Evolutionary conservation across 1,140 invertebrate species (phyloP).

Genomic region (Zaprionus vittiger): DNA sequence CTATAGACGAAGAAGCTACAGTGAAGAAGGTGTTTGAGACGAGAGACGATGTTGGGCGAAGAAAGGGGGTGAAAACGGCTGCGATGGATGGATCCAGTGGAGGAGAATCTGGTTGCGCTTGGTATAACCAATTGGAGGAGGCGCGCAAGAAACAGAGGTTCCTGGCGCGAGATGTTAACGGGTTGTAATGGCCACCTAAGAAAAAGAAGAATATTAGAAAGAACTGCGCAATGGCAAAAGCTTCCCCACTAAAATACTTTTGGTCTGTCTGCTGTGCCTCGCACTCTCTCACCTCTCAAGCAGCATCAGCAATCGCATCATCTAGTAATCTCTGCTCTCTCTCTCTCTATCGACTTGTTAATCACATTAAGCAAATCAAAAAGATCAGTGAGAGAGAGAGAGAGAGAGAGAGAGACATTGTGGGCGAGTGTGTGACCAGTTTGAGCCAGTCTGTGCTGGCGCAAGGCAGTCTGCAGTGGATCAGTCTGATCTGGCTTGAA

Average conservation of each 20-base stretch:
- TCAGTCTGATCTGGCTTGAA: slow-evolving; percentile 26
- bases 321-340: background rate
- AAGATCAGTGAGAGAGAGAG: background rate
- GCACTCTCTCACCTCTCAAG: background rate
- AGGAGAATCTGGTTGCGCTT: too few species aligned
- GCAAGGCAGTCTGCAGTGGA: slow-evolving; percentile 52
- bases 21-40: too few species aligned
- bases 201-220: background rate
- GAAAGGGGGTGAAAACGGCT: too few species aligned
- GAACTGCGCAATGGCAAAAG: background rate
- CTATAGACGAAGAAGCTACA: too few species aligned
- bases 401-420: background rate
- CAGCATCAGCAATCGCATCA: background rate
- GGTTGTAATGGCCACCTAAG: too few species aligned
- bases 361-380: background rate
- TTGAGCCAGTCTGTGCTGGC: slow-evolving; percentile 56
- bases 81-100: too few species aligned
- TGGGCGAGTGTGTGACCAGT: slow-evolving; percentile 37
- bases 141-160: too few species aligned
- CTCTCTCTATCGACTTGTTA: background rate
- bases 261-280: background rate
- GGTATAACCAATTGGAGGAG: too few species aligned
- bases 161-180: too few species aligned
- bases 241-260: background rate
- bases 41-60: too few species aligned